Evolutionary conservation across 2,888 invertebrate genomes (phyloP).

Genomic region (Lithosia quadra): DNA sequence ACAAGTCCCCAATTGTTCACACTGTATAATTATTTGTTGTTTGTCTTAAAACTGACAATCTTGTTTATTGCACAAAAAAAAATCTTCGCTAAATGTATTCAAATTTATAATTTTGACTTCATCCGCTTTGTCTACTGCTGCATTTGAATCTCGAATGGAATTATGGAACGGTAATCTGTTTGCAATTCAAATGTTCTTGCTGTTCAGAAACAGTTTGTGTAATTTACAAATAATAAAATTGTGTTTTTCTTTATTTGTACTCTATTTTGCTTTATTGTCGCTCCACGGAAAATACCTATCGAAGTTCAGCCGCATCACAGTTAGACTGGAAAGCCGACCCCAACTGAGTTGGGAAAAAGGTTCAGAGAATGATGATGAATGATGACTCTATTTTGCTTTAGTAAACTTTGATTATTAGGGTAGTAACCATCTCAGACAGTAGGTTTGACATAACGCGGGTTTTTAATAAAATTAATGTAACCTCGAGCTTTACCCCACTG

Average conservation of each 20-base stretch:
- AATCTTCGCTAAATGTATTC: background rate
- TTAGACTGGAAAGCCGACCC: no score
- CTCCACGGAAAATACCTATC: no score
- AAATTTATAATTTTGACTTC: background rate
- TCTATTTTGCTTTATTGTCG: background rate
- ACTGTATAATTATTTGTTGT: background rate
- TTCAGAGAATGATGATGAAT: no score
- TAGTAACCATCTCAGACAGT: no score
- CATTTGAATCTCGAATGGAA: background rate
- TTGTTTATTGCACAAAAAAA: background rate
- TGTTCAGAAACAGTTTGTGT: no score
- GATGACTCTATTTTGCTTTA: background rate
- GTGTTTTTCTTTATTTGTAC: background rate
- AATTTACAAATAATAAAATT: background rate
- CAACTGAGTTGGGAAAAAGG: no score
- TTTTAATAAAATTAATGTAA: no score
- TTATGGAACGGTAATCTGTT: slow-evolving; percentile 4
- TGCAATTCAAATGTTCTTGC: background rate
- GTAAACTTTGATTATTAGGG: background rate
- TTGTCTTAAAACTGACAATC: background rate
- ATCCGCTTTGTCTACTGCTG: background rate
- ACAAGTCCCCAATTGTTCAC: background rate
- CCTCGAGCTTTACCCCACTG: no score
- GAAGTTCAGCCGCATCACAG: no score
- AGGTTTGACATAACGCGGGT: background rate